Base-by-base conservation (phyloP, 2,888 invertebrate genomes). In the Copidosoma aretas region DNA sequence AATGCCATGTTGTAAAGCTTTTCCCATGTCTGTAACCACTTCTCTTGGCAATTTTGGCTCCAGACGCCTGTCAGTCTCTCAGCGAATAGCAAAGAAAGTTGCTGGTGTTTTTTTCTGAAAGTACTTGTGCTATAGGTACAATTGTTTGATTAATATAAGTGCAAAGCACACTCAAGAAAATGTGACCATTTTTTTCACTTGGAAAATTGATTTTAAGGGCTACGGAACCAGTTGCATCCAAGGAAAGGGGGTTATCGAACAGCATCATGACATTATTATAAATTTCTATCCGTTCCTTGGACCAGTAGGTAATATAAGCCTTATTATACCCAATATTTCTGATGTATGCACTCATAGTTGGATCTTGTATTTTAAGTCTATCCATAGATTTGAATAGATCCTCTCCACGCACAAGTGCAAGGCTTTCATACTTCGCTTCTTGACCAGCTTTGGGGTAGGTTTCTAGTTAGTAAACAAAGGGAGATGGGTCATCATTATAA, bases 181-280 rank as follows among this genome's bases (percentile, higher is more conserved):
- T 69, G 62, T 63, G 21, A 25, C 32, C 21, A 25, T 32, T 54
- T 0, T 60, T 24, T 3, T 51, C 58, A 72, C 72, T 10, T 59
- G 67, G 10, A 67, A 70, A 58, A 59, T 53, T 43, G 68, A 67
- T 59, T 67, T 64, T 53, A 60, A 70, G 70, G 12, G 72, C 52
- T 2, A 76, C 10, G 1, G 64, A 64, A 19, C 75, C 75, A 10
- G 77, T 76, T 3, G 77, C 75, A 71, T 77, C 75, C 17, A 77
- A 73, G 58, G 51, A 62, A 22, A 68, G 10, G n/a, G 46, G 24
- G 60, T 71, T 60, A n/a, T 32, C 32, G 5, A 60, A 12, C 1
- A 21, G n/a, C 17, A 1, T 1, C n/a, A 15, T 19, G 15, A 67
- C 24, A 1, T 60, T 17, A 5, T 67, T 67, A 17, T 67, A 19